phyloP scores from a whole-genome alignment of 2,113 vertebrate genomes.

The Psilopogon haemacephalus region DNA sequence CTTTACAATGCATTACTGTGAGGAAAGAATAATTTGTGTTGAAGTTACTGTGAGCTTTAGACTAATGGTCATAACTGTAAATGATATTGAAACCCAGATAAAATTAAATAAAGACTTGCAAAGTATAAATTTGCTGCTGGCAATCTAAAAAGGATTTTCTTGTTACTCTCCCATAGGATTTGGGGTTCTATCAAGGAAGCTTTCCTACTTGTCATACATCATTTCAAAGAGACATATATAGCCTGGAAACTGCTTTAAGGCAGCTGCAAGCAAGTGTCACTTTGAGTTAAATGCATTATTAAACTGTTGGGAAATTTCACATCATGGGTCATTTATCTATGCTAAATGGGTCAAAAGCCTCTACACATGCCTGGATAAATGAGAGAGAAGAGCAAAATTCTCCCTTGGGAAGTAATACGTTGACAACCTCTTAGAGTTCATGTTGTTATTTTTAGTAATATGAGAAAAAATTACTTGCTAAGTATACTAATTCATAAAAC shows the following conservation, averaged over 20 bases:
- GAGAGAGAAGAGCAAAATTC: slow-evolving; percentile 73
- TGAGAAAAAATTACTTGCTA: neutral
- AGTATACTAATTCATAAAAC: slow-evolving; percentile 47
- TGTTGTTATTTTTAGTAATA: slow-evolving; percentile 67
- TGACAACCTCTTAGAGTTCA: slow-evolving; percentile 65
- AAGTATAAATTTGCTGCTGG: slow-evolving; percentile 69
- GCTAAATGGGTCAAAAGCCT: slow-evolving; percentile 93
- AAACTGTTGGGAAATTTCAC: slow-evolving; percentile 85
- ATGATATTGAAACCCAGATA: slow-evolving; percentile 60
- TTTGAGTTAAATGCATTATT: slow-evolving; percentile 91
- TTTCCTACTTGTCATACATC: slow-evolving; percentile 85
- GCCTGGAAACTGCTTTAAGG: slow-evolving; percentile 85
- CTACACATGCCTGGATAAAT: slow-evolving; percentile 78
- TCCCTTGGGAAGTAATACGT: slow-evolving; percentile 68
- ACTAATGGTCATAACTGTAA: slow-evolving; percentile 62
- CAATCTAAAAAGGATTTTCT: slow-evolving; percentile 75
- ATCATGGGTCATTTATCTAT: slow-evolving; percentile 94
- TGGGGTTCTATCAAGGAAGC: slow-evolving; percentile 62
- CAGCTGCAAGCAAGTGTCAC: slow-evolving; percentile 95
- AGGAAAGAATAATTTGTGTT: slow-evolving; percentile 62
- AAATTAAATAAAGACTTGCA: slow-evolving; percentile 70
- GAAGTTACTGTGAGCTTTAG: slow-evolving; percentile 52
- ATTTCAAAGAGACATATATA: slow-evolving; percentile 89
- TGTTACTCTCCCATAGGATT: slow-evolving; percentile 62
- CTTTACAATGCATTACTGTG: slow-evolving; percentile 34